Conservation (phyloP, 1,140 invertebrate genomes). For the Littorina saxatilis region DNA sequence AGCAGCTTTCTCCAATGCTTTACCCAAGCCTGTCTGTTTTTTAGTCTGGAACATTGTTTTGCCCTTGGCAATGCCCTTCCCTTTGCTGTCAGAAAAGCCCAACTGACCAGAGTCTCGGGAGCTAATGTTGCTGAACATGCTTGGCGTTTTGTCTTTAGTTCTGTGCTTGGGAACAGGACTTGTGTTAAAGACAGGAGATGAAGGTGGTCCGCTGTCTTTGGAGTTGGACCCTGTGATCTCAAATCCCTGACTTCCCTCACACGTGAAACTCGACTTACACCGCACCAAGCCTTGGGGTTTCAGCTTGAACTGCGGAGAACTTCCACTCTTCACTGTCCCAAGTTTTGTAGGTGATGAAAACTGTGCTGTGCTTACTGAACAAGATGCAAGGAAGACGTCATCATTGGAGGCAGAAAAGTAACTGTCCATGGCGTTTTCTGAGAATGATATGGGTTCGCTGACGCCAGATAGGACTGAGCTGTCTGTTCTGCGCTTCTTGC, state of each 20-base stretch:
- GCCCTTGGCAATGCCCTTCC: too few species aligned
- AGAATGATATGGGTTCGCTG: not conserved
- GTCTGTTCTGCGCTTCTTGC: slow-evolving; percentile 21
- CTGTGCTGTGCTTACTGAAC: not conserved
- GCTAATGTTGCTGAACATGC: too few species aligned
- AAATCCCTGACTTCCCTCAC: slow-evolving; percentile 8
- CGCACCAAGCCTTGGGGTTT: not conserved
- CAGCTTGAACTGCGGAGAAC: slow-evolving; percentile 17
- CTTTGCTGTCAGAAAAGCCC: too few species aligned
- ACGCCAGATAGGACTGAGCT: not conserved
- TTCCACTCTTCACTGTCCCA: not conserved
- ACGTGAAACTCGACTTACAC: not conserved
- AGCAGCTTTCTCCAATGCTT: too few species aligned
- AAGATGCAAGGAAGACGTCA: slow-evolving; percentile 51
- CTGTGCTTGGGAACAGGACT: not conserved
- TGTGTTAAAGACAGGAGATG: not conserved
- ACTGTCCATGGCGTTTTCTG: slow-evolving; percentile 34
- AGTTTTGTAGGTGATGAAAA: not conserved
- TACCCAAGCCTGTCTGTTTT: too few species aligned
- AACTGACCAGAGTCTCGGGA: too few species aligned
- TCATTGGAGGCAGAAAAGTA: slow-evolving; percentile 55
- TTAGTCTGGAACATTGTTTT: too few species aligned
- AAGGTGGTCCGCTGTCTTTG: not conserved
- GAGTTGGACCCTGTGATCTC: not conserved
- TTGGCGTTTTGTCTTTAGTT: too few species aligned